Conservation (phyloP, 2,113 vertebrate species). For the Pseudonaja textilis region DNA sequence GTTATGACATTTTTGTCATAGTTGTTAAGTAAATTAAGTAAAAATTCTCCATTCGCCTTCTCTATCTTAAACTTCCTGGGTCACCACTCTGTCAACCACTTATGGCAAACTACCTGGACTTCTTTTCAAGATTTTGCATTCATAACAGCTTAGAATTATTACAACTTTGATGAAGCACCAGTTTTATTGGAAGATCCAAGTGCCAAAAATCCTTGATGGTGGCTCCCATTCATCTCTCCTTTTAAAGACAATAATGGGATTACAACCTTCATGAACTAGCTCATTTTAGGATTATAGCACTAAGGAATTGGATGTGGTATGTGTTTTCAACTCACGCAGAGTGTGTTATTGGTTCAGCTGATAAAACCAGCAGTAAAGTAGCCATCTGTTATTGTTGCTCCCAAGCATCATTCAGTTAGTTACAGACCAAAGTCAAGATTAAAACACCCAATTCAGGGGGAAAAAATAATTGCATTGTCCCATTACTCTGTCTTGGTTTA, state of each 20-base stretch:
- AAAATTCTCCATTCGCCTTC: too few relatives aligned
- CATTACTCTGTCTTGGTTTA: constrained; percentile 27
- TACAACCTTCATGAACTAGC: neutral
- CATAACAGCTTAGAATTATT: neutral
- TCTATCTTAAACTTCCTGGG: neutral
- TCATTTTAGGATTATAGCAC: neutral
- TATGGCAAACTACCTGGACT: neutral
- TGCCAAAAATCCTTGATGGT: too few relatives aligned
- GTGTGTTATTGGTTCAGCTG: neutral
- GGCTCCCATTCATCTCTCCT: neutral
- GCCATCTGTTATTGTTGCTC: constrained; percentile 1
- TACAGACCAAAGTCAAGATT: neutral
- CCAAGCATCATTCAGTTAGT: constrained; percentile 12
- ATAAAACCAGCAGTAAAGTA: constrained; percentile 44
- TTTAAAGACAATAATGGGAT: neutral
- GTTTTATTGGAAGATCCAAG: neutral
- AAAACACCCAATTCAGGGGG: neutral
- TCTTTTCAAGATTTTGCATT: neutral
- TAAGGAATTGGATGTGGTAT: neutral
- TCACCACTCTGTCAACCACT: neutral
- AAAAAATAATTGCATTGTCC: neutral
- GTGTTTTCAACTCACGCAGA: neutral
- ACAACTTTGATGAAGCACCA: neutral
- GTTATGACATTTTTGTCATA: neutral
- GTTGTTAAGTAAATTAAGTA: neutral